Conservation (phyloP, 2,797 vertebrate species). For the Hapalemur alaotrensis region DNA sequence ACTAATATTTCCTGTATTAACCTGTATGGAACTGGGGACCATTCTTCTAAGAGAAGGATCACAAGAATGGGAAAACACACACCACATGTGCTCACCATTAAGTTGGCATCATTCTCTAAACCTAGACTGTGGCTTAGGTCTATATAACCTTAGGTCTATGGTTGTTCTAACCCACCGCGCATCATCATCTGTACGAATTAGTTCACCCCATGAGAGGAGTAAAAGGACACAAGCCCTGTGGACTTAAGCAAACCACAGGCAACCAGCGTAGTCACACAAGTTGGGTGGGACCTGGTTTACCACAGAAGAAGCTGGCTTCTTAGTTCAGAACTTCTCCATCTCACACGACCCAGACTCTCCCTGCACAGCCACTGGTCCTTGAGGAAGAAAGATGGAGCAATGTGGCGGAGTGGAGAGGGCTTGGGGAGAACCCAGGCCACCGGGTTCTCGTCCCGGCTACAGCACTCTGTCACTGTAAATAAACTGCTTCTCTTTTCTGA, state of each 20-base stretch:
- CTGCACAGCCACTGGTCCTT: too few relatives aligned
- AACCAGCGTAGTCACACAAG: not conserved
- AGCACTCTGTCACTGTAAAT: not conserved
- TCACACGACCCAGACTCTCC: not conserved
- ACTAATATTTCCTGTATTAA: too few relatives aligned
- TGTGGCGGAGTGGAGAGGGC: too few relatives aligned
- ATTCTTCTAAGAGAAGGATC: too few relatives aligned
- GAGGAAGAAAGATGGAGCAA: not conserved
- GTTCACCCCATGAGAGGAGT: not conserved
- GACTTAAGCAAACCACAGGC: not conserved
- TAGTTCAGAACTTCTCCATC: not conserved
- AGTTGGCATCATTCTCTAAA: not conserved
- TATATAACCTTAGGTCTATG: fast-evolving
- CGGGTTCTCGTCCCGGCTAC: not conserved
- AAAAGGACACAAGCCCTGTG: not conserved
- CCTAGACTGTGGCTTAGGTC: not conserved
- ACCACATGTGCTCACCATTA: too few relatives aligned
- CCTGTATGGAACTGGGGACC: too few relatives aligned
- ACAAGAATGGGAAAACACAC: too few relatives aligned
- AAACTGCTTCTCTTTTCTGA: not conserved
- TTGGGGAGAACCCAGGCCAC: not conserved
- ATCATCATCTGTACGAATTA: not conserved
- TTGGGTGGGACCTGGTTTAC: not conserved
- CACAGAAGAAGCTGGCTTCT: not conserved
- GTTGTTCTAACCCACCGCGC: fast-evolving